These are phyloP conservation scores for Gallinago undulata DNA, from an alignment of 2,113 vertebrate species.

Conservation along the genomic window DNA sequence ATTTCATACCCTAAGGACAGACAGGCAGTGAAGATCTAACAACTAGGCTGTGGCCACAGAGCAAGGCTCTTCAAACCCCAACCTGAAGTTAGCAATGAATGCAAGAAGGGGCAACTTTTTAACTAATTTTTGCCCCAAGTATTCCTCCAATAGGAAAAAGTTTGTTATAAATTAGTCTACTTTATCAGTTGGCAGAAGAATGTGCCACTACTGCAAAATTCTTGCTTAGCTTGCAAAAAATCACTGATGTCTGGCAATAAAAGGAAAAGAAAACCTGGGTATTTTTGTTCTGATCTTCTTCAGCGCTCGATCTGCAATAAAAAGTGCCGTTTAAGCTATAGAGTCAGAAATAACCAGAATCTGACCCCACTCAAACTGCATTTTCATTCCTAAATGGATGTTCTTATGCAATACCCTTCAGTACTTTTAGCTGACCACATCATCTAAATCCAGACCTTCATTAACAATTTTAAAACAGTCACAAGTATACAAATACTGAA, in stretches of 20 bases:
- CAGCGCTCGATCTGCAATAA: background rate
- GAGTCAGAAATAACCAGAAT: conserved; percentile 40
- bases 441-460: background rate
- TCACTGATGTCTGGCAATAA: conserved; percentile 19
- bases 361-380: background rate
- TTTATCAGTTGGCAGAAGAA: conserved; percentile 30
- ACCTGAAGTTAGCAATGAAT: background rate
- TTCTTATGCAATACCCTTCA: background rate
- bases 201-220: conserved; percentile 27
- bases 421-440: background rate
- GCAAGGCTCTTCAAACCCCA: background rate
- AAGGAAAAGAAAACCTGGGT: conserved; percentile 7
- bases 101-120: background rate
- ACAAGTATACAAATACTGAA: background rate
- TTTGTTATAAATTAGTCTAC: conserved; percentile 9
- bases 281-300: conserved; percentile 17
- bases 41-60: background rate
- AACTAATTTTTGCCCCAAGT: background rate
- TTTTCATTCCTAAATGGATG: background rate
- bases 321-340: background rate
- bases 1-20: background rate
- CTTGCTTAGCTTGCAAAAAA: conserved; percentile 36
- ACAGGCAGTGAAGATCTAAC: background rate
- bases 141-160: background rate
- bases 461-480: background rate